Conservation (phyloP, 1,140 invertebrate species). For the Homalodisca vitripennis region DNA sequence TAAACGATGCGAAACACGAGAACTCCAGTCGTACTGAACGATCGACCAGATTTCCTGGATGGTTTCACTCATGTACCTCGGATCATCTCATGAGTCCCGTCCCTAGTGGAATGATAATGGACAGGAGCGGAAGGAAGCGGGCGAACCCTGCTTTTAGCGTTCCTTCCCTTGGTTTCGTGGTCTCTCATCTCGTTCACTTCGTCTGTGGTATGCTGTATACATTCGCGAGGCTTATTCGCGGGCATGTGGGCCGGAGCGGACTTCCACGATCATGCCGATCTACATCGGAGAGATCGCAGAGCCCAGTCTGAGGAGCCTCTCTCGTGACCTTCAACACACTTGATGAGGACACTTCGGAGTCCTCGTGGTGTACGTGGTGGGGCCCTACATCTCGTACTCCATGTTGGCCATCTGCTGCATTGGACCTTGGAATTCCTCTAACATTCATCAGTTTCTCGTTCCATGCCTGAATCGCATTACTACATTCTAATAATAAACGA, state of each 20-base stretch:
- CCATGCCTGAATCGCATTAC: constrained; percentile 81
- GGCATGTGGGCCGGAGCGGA: constrained; percentile 54
- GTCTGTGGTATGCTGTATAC: constrained; percentile 19
- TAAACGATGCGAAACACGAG: too few relatives aligned
- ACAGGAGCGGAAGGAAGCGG: constrained; percentile 71
- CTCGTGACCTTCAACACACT: constrained; percentile 67
- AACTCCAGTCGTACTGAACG: too few relatives aligned
- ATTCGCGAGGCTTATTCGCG: constrained; percentile 36
- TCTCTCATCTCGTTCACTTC: constrained; percentile 53
- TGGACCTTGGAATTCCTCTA: constrained; percentile 60
- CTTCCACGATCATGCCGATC: constrained; percentile 53
- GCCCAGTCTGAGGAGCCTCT: constrained; percentile 56
- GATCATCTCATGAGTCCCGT: constrained; percentile 35
- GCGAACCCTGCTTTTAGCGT: constrained; percentile 63
- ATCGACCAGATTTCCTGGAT: too few relatives aligned
- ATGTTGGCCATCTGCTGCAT: constrained; percentile 63
- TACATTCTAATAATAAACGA: constrained; percentile 60
- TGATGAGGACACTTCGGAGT: constrained; percentile 71
- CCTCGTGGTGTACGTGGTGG: constrained; percentile 70
- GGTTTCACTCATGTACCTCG: constrained; percentile 37
- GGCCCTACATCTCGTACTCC: constrained; percentile 67
- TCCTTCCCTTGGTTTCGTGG: constrained; percentile 48
- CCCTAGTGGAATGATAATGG: constrained; percentile 56
- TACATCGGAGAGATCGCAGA: constrained; percentile 67
- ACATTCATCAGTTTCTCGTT: constrained; percentile 62